phyloP scores from a whole-genome alignment of 1,140 invertebrate genomes.

The Tetramorium simillimum region DNA sequence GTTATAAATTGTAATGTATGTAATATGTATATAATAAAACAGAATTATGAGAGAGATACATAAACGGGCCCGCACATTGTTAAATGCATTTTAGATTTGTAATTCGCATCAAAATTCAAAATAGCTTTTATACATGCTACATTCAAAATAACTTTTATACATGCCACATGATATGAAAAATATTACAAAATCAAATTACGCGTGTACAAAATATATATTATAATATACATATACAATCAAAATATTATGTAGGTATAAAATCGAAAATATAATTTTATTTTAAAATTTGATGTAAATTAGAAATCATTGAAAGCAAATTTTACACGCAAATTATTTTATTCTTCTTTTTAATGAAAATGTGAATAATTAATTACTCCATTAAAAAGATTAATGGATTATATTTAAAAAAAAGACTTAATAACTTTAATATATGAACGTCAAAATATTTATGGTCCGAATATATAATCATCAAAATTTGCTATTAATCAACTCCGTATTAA shows the following conservation, averaged over 20 bases:
- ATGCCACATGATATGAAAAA: not conserved
- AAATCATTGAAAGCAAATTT: not conserved
- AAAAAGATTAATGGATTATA: not conserved
- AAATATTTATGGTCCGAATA: not conserved
- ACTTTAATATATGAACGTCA: not conserved
- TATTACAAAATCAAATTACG: not conserved
- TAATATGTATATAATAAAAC: not conserved
- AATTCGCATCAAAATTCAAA: not conserved
- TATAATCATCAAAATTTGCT: not conserved
- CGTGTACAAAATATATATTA: not conserved
- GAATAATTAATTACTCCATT: not conserved
- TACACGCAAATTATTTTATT: not conserved
- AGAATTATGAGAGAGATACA: not conserved
- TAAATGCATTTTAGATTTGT: not conserved
- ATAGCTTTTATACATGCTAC: not conserved
- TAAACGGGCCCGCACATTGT: not conserved
- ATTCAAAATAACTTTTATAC: not conserved
- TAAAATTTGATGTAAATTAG: not conserved
- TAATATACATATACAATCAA: not conserved
- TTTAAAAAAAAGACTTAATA: not conserved
- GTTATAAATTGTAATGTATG: not conserved
- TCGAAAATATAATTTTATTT: not conserved
- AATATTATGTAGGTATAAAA: not conserved
- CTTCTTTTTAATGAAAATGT: not conserved
- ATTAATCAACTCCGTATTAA: not conserved